Evolutionary conservation across 1,140 invertebrate genomes (phyloP).

Genomic region (Meloidogyne floridensis): DNA sequence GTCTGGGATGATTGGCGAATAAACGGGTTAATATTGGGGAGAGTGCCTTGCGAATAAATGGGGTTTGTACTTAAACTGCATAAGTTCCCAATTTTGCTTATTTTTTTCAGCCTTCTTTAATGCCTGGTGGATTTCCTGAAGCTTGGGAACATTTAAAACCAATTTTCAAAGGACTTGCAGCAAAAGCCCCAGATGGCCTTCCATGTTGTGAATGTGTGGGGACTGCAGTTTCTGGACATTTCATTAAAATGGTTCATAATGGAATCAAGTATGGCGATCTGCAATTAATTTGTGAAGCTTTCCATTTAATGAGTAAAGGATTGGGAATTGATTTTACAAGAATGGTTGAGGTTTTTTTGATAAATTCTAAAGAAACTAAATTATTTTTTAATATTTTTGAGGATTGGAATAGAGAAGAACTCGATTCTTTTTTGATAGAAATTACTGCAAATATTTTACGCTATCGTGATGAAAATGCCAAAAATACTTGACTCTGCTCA

Average conservation of each 20-base stretch:
- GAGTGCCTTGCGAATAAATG: no score
- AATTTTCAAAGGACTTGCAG: conserved; percentile 92
- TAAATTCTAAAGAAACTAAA: neutral
- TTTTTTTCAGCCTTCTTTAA: conserved; percentile 78
- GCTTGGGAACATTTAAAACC: conserved; percentile 91
- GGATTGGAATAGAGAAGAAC: conserved; percentile 92
- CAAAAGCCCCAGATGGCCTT: conserved; percentile 79
- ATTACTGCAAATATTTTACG: conserved; percentile 95
- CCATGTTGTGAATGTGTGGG: conserved; percentile 99
- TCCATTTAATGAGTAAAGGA: conserved; percentile 85
- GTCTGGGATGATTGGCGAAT: no score
- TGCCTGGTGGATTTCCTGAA: conserved; percentile 90
- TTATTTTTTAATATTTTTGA: conserved; percentile 74
- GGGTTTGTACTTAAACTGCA: no score
- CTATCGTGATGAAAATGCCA: conserved; percentile 85
- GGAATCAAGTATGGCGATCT: conserved; percentile 99
- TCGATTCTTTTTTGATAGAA: conserved; percentile 97
- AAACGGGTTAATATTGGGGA: no score
- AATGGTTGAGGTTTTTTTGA: conserved; percentile 77
- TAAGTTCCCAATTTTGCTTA: no score
- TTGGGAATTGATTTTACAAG: conserved; percentile 78
- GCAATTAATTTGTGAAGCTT: conserved; percentile 98
- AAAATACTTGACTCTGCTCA: conserved; percentile 93
- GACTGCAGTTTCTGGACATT: conserved; percentile 92
- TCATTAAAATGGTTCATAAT: conserved; percentile 99